Conservation (phyloP, 2,888 invertebrate species). For the Diploptera punctata region DNA sequence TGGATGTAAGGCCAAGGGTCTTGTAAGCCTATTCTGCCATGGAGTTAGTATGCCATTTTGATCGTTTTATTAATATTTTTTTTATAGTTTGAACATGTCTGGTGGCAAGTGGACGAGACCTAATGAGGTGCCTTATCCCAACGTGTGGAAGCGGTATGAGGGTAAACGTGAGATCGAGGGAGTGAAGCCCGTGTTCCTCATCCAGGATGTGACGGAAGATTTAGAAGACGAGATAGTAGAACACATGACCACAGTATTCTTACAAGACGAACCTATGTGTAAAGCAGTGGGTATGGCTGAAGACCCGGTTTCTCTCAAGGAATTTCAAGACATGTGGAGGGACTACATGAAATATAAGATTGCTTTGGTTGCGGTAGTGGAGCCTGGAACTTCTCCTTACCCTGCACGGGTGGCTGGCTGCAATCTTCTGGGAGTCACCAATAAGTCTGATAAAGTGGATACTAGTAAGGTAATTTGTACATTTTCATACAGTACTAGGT, state of each 20-base stretch:
- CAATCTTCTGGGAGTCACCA: conserved; percentile 10
- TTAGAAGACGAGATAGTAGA: conserved; percentile 54
- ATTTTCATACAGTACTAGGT: too few relatives aligned
- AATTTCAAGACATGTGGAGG: conserved; percentile 48
- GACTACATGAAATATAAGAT: conserved; percentile 49
- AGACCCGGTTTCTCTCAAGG: conserved; percentile 46
- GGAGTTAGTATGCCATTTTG: too few relatives aligned
- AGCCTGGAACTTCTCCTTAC: not conserved
- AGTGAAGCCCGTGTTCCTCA: conserved; percentile 54
- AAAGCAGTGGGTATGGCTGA: conserved; percentile 42
- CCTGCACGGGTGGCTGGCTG: conserved; percentile 19
- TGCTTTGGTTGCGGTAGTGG: conserved; percentile 46
- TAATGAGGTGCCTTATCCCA: conserved; percentile 53
- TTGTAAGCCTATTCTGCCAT: too few relatives aligned
- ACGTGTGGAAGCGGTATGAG: conserved; percentile 57
- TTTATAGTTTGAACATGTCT: not conserved
- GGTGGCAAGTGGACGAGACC: conserved; percentile 54
- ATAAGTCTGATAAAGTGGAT: conserved; percentile 2
- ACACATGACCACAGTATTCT: conserved; percentile 57
- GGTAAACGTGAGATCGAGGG: conserved; percentile 49
- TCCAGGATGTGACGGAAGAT: conserved; percentile 61
- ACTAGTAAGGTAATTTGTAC: conserved; percentile 26
- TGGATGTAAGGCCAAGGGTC: too few relatives aligned
- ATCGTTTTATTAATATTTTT: too few relatives aligned
- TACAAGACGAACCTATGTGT: conserved; percentile 48